Evolutionary conservation across 2,797 vertebrate genomes (phyloP), one percentile per base, ranked within the genome.

Genomic region (Ciconia nigra): DNA sequence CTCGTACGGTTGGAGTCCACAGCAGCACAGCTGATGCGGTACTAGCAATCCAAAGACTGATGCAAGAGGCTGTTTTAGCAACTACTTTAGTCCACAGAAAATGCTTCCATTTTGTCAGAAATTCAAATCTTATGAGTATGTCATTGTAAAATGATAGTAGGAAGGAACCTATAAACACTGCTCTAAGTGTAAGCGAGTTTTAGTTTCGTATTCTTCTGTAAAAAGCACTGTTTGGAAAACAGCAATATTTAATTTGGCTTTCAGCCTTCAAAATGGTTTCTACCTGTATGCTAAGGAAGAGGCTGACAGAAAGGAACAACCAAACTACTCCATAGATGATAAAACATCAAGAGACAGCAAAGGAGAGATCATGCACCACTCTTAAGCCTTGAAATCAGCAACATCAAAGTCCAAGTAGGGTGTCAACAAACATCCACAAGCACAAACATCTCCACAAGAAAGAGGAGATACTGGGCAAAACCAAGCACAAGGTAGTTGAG

Each of bases 1-100:
- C 35, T 66, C 37, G 10, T 31, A 47, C 44, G 13, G 71, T 59
- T 73, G 41, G 80, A 96, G 87, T 82, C 92, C 91, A 52, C 49
- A 92, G 97, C 93, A 96, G 95, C 83, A 88, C 5, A 4, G 93
- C 49, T 62, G 88, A 81, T 59, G 70, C 81, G 12, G 9, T 44
- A 35, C 89, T 58, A 88, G 84, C 72, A 95, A 54, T 71, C 80
- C 77, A 84, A 26, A 63, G 63, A 57, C 16, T 73, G 96, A 87
- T 82, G 78, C 58, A 89, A 89, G 92, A 97, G 94, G 95, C 89
- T 89, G 93, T 15, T 89, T 63, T 17, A 92, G 94, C 76, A 95
- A 41, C 84, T 83, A 78, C 82, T 96, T 85, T 25, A 85, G 79
- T 19, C 82, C 91, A 62, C 73, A 85, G 94, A 96, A 97, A 97